Percentiles rank a stretch among this genome's conserved stretches.
Evolutionary conservation across 1,140 invertebrate species (phyloP).

Genomic region (Pseudoatta argentina): DNA sequence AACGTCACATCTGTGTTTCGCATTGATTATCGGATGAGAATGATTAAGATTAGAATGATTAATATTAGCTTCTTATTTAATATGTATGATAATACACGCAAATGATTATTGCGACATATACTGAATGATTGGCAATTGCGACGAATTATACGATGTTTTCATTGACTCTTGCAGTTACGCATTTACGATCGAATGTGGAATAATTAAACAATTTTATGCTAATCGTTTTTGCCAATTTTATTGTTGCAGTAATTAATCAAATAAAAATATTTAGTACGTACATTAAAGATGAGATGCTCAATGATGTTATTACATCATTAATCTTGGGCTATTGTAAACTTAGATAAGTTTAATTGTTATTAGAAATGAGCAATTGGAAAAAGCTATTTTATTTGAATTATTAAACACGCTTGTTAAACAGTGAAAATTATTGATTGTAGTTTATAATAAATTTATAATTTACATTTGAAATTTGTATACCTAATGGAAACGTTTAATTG

Average conservation of each 20-base stretch:
- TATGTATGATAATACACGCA: not conserved
- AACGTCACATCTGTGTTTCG: not conserved
- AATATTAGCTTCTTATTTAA: constrained; percentile 7
- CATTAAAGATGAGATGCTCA: constrained; percentile 27
- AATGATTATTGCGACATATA: not conserved
- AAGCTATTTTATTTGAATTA: not conserved
- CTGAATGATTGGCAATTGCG: not conserved
- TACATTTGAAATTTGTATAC: not conserved
- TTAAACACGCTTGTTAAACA: not conserved
- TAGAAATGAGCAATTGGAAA: constrained; percentile 2
- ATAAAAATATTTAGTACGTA: constrained; percentile 17
- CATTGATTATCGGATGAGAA: not conserved
- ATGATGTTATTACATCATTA: not conserved
- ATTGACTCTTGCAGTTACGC: not conserved
- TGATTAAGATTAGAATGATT: not conserved
- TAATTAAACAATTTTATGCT: not conserved
- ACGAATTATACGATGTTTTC: not conserved
- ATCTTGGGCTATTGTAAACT: not conserved
- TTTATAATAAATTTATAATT: not conserved
- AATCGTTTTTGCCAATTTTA: constrained; percentile 22
- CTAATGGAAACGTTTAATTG: not conserved
- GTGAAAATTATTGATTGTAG: not conserved
- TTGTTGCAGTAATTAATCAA: not conserved
- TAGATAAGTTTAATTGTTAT: not conserved
- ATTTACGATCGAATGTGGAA: not conserved